These are phyloP conservation scores for Reinhardtius hippoglossoides DNA, from an alignment of 2,113 vertebrate species.

Conservation along the genomic window DNA sequence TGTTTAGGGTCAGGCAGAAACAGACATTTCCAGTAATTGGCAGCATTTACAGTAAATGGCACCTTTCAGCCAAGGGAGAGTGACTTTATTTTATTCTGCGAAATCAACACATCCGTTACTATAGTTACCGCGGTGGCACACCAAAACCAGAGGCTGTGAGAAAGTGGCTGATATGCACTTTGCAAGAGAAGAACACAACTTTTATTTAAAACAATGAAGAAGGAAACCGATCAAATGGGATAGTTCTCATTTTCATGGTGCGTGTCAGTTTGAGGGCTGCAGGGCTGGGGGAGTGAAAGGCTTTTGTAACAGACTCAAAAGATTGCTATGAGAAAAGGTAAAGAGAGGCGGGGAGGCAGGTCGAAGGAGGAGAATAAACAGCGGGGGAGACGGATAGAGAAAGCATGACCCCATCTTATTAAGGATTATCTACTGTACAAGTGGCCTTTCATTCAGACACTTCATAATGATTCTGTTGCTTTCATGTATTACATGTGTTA, in stretches of 20 bases:
- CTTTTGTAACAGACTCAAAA: slow-evolving; percentile 11
- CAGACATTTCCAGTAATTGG: slow-evolving; percentile 53
- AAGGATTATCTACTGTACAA: slow-evolving; percentile 32
- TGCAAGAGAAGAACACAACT: slow-evolving; percentile 14
- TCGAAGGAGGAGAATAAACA: slow-evolving; percentile 17
- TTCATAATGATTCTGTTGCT: slow-evolving; percentile 29
- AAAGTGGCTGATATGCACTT: slow-evolving; percentile 26
- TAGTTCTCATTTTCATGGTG: background rate
- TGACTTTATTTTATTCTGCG: slow-evolving; percentile 34
- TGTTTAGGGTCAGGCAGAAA: slow-evolving; percentile 29
- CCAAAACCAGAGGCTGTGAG: slow-evolving; percentile 1
- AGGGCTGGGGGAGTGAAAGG: background rate
- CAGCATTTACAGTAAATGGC: slow-evolving; percentile 47
- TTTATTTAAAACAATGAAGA: slow-evolving; percentile 27
- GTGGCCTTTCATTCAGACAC: slow-evolving; percentile 42
- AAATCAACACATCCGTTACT: slow-evolving; percentile 49
- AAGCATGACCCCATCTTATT: slow-evolving; percentile 4
- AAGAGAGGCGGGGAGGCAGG: background rate
- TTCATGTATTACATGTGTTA: background rate
- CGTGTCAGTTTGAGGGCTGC: background rate
- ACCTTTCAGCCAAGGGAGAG: slow-evolving; percentile 44
- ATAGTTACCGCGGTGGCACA: slow-evolving; percentile 39
- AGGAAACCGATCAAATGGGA: slow-evolving; percentile 5
- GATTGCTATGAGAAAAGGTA: slow-evolving; percentile 15
- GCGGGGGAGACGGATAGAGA: slow-evolving; percentile 5